phyloP scores from a whole-genome alignment of 2,888 invertebrate genomes.

The Lomographa bimaculata region DNA sequence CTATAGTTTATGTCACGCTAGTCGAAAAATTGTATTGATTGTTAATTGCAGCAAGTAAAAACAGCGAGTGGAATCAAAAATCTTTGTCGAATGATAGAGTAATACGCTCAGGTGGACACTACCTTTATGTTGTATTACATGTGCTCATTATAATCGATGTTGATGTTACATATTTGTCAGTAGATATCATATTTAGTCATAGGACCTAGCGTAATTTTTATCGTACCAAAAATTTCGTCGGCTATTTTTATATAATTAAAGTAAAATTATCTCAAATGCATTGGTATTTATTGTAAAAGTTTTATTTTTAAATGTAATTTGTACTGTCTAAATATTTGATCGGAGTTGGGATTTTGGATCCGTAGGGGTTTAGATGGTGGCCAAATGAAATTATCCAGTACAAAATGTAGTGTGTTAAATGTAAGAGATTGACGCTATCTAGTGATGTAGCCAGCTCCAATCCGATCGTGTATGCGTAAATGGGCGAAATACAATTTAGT shows the following conservation, averaged over 20 bases:
- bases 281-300: conserved; percentile 44
- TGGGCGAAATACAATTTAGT: conserved; percentile 75
- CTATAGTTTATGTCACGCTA: too few species aligned
- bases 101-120: conserved; percentile 6
- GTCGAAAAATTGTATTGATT: too few species aligned
- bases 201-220: conserved; percentile 43
- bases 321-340: conserved; percentile 34
- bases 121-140: conserved; percentile 41
- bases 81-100: too few species aligned
- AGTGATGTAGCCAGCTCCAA: conserved; percentile 60
- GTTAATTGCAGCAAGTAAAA: too few species aligned
- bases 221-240: conserved; percentile 67
- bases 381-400: conserved; percentile 74
- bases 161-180: conserved; percentile 54
- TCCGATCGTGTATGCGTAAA: conserved; percentile 56
- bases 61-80: too few species aligned
- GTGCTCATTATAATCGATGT: conserved; percentile 53
- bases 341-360: conserved; percentile 23
- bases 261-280: conserved; percentile 45
- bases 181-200: conserved; percentile 37
- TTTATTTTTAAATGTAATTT: conserved; percentile 32
- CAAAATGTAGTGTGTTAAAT: conserved; percentile 62
- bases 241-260: conserved; percentile 70
- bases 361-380: conserved; percentile 43
- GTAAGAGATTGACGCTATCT: conserved; percentile 43